Conservation (phyloP, 2,113 vertebrate genomes). For the Galemys pyrenaicus region DNA sequence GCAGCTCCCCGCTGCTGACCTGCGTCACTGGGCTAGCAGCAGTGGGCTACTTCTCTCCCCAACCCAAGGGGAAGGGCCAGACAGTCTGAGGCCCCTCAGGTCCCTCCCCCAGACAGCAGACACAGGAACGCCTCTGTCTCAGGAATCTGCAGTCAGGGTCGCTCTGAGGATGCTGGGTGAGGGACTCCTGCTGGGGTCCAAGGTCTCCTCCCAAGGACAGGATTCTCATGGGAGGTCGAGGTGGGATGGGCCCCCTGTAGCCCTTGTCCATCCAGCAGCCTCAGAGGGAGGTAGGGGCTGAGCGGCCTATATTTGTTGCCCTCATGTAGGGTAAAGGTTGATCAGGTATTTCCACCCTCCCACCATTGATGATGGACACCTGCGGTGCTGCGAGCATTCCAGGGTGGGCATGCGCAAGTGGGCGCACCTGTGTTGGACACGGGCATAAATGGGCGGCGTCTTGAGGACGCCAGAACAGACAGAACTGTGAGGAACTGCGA, state of each 20-base stretch:
- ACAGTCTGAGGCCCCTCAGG: not conserved
- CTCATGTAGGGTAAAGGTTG: too few species aligned
- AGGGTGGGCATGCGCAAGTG: too few species aligned
- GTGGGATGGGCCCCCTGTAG: not conserved
- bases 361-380: too few species aligned
- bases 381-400: too few species aligned
- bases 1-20: constrained; percentile 45
- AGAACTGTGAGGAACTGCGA: too few species aligned
- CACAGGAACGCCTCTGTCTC: not conserved
- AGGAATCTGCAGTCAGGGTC: accelerated
- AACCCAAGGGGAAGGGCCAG: not conserved
- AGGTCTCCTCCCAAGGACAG: not conserved
- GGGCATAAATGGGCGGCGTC: too few species aligned
- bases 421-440: too few species aligned
- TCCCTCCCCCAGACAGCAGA: not conserved
- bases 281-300: not conserved
- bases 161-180: not conserved
- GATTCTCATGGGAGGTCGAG: not conserved
- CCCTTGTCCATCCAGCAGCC: not conserved
- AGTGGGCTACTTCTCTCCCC: not conserved
- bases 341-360: too few species aligned
- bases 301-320: not conserved
- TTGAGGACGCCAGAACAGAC: too few species aligned
- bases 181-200: not conserved
- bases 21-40: constrained; percentile 60